These are phyloP conservation scores for Clamator glandarius DNA, from an alignment of 2,797 vertebrate genomes.

Conservation along the genomic window DNA sequence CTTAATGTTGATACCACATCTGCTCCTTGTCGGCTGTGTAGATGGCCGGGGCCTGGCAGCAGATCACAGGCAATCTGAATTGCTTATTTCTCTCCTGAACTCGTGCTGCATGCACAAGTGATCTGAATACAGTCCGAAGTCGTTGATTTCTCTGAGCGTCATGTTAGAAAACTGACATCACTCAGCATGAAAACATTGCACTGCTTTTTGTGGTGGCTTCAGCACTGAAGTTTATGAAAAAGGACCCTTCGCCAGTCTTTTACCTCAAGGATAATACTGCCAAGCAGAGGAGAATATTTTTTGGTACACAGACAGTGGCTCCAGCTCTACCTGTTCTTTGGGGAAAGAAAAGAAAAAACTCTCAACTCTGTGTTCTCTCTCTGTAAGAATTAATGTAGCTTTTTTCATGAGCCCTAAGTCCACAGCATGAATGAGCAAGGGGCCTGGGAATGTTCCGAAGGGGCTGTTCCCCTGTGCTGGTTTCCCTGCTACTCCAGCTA, in stretches of 20 bases:
- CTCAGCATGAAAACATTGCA: neutral
- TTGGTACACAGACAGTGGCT: neutral
- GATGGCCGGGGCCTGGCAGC: neutral
- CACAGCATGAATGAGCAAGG: neutral
- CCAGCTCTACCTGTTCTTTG: neutral
- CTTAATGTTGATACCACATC: neutral
- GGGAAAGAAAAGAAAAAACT: neutral
- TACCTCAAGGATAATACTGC: neutral
- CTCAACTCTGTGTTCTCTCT: neutral
- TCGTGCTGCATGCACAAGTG: neutral
- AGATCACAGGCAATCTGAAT: neutral
- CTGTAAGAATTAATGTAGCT: neutral
- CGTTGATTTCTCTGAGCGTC: neutral
- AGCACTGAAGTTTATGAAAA: neutral
- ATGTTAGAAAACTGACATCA: neutral
- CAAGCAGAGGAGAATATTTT: neutral
- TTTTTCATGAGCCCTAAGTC: neutral
- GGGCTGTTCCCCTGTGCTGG: neutral
- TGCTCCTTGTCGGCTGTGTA: neutral
- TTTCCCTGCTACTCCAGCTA: neutral
- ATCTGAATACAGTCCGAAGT: neutral
- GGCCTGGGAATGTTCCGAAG: neutral
- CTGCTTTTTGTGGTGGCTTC: neutral
- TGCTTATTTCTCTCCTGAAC: neutral
- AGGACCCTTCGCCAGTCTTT: neutral